Percentiles rank a stretch among this genome's conserved stretches.
Conservation (phyloP, 1,140 invertebrate species). For the Seison nebaliae region DNA sequence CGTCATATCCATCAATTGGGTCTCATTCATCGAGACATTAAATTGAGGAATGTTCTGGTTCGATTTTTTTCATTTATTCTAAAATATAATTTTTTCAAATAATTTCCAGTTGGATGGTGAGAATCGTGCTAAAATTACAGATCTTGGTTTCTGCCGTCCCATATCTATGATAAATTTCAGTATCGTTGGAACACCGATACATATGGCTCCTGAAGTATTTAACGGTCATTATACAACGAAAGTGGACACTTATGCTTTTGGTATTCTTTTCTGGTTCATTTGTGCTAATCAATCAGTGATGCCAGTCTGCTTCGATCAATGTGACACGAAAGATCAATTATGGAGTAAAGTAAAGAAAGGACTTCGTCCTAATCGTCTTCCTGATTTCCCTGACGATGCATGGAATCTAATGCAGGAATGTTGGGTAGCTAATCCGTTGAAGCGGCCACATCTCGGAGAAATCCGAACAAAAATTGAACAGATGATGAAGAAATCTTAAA, state of each 20-base stretch:
- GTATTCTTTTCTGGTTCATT: constrained; percentile 63
- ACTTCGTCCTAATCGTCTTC: constrained; percentile 43
- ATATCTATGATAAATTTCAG: constrained; percentile 58
- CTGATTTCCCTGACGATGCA: constrained; percentile 40
- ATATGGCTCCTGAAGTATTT: constrained; percentile 67
- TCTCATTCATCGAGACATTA: constrained; percentile 60
- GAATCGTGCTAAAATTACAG: constrained; percentile 52
- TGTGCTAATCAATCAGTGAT: constrained; percentile 47
- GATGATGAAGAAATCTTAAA: background rate
- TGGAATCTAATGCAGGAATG: constrained; percentile 60
- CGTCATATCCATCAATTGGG: constrained; percentile 57
- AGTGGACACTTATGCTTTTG: constrained; percentile 68
- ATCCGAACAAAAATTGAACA: constrained; percentile 23
- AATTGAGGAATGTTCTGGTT: constrained; percentile 59
- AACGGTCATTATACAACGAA: constrained; percentile 48
- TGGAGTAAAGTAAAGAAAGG: constrained; percentile 51
- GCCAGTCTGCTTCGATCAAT: constrained; percentile 53
- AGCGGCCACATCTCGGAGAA: constrained; percentile 47
- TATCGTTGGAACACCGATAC: constrained; percentile 49
- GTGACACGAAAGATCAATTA: constrained; percentile 57
- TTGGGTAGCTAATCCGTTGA: constrained; percentile 46
- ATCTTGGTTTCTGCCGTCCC: constrained; percentile 66
- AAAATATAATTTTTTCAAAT: background rate
- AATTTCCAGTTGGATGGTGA: constrained; percentile 37
- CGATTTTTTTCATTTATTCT: constrained; percentile 15